Conservation (phyloP, 2,797 vertebrate genomes). For the Sorex maritimensis region DNA sequence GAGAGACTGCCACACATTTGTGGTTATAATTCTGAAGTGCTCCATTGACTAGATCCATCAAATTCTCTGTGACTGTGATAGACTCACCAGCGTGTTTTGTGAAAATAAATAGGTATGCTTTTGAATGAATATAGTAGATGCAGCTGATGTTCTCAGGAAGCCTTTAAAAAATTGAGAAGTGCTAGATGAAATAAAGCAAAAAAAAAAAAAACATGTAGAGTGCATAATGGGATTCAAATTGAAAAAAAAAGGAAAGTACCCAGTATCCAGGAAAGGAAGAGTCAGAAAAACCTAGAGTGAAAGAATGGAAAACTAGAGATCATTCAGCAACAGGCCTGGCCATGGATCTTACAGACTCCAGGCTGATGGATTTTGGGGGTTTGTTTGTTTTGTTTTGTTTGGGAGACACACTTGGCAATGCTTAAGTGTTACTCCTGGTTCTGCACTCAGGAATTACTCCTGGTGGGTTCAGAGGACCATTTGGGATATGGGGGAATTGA, state of each 20-base stretch:
- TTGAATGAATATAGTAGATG: constrained; percentile 53
- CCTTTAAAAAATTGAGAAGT: constrained; percentile 37
- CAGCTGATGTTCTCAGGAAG: not conserved
- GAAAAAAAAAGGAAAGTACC: not conserved
- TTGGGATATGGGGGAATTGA: not conserved
- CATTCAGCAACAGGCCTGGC: not conserved
- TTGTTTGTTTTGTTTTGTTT: too few relatives aligned
- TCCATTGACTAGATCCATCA: constrained; percentile 54
- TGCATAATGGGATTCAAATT: not conserved
- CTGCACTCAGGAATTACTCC: too few relatives aligned
- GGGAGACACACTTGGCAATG: too few relatives aligned
- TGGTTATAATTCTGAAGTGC: constrained; percentile 56
- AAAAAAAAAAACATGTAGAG: constrained; percentile 37
- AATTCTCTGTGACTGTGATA: constrained; percentile 27
- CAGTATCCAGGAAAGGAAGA: not conserved
- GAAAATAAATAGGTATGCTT: constrained; percentile 44
- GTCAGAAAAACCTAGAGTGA: not conserved
- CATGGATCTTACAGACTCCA: too few relatives aligned
- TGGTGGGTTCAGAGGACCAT: not conserved
- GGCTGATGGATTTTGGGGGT: too few relatives aligned
- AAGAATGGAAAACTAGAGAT: not conserved
- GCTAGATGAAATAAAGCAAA: constrained; percentile 36
- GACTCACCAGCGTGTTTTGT: constrained; percentile 38
- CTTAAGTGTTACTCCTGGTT: too few relatives aligned
- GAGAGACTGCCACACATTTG: constrained; percentile 44